Evolutionary conservation across 2,888 invertebrate genomes (phyloP), one percentile per base, ranked within the genome.

Genomic region (Listrodromus nycthemerus): DNA sequence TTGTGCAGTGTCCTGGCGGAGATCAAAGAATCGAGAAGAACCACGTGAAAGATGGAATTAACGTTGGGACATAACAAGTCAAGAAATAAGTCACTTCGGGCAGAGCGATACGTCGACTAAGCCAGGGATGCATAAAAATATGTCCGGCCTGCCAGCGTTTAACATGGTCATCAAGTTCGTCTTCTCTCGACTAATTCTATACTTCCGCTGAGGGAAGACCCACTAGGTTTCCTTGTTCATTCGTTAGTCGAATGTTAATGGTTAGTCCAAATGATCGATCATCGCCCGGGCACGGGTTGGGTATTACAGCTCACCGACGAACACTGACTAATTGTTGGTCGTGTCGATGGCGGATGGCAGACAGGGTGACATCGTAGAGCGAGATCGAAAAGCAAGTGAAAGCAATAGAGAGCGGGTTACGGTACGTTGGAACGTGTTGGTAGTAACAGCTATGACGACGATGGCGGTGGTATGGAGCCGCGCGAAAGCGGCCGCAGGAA

Each of bases 321-420:
- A 69, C 80, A 66, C 52, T 83, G 87, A 89, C 88, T 90, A 90
- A 90, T 90, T 89, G 90, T 88, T 85, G 88, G 88, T 89, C 87
- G 84, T 89, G 89, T 90, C 86, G 87, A 87, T 87, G 87, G 87
- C 48, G 80, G 75, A 81, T 79, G 52, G 61, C 45, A 69, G 66
- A 74, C 80, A 85, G 65, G 83, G 82, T 85, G 80, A 88, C 89
- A 86, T 87, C 84, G 88, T 87, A 85, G 86, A 84, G 86, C 80
- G 82, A 79, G 85, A 83, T 79, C 85, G 83, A 45, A 74, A 78
- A 58, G 73, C 48, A 55, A 78, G 80, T 58, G 76, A 83, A 80
- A 66, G 69, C 63, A 50, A 50, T 77, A 61, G 70, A 82, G 41
- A 37, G 41, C 48, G 10, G 37, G 70, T 37, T 45, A 27, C 33